Evolutionary conservation across 2,888 invertebrate genomes (phyloP).

Genomic region (Brachypterus glaber): DNA sequence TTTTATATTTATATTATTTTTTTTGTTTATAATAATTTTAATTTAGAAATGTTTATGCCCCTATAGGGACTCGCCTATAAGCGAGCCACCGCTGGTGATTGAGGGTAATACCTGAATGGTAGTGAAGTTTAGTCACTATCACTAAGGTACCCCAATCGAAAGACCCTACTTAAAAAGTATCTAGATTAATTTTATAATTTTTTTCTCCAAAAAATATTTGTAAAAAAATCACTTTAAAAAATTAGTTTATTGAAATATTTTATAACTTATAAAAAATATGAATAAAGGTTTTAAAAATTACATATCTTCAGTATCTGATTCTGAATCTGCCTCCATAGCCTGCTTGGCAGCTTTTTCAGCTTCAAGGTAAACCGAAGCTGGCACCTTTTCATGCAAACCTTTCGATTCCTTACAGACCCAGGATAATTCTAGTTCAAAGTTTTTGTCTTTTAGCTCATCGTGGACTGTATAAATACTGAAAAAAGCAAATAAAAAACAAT

Average conservation of each 20-base stretch:
- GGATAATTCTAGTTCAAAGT: conserved; percentile 90
- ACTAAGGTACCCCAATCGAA: too few species aligned
- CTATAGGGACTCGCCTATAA: too few species aligned
- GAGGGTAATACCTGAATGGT: too few species aligned
- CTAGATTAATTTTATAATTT: too few species aligned
- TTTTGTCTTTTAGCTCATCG: conserved; percentile 90
- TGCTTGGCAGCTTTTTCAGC: conserved; percentile 87
- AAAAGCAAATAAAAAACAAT: conserved; percentile 27
- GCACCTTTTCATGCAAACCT: conserved; percentile 75
- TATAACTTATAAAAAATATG: conserved; percentile 1
- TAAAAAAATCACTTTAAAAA: too few species aligned
- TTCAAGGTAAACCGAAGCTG: conserved; percentile 61
- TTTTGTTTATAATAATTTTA: too few species aligned
- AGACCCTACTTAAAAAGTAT: too few species aligned
- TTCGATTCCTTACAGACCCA: conserved; percentile 80
- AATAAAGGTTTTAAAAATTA: conserved; percentile 33
- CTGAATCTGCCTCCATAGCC: conserved; percentile 79
- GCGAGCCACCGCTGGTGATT: too few species aligned
- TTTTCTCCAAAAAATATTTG: too few species aligned
- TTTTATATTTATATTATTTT: too few species aligned
- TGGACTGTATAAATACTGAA: conserved; percentile 77
- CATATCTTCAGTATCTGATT: conserved; percentile 71
- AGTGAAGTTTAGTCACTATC: too few species aligned
- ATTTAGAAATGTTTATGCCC: too few species aligned
- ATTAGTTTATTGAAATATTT: neutral